Base-by-base conservation (phyloP, 2,113 vertebrate genomes). In the Scalopus aquaticus region DNA sequence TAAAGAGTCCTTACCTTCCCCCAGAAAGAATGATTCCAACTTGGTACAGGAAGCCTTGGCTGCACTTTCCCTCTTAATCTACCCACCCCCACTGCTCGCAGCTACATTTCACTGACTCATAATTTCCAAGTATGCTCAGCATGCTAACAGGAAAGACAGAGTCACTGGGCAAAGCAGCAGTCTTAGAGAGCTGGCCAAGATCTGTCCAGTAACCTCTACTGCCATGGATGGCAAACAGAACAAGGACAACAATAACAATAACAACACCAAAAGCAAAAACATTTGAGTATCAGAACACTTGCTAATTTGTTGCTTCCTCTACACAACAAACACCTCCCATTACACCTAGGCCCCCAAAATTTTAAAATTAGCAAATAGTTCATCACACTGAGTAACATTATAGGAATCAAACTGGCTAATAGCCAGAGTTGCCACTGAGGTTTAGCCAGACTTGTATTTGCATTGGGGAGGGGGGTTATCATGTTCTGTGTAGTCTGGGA, bases 51-150 rank as follows among this genome's bases (percentile, higher is more conserved):
- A 98, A 96, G 67, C 62, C 74, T 97, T 96, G 94, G 80, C 93
- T 95, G 44, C 95, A 70, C 91, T 97, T 96, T 97, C 88, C 49
- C 94, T 97, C 74, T 46, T 60, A 90, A 94, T 95, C 95, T 95
- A 90, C 95, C 96, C 97, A 96, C 95, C 97, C 95, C 96, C 97
- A 96, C 79, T 54, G 95, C 92, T 93, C 80, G 62, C 74, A 76
- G 87, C 96, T 96, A 91, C 96, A 93, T 98, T 96, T 97, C 97
- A 98, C 95, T 98, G 97, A 98, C 97, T 98, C 96, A 85, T 94
- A 97, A 96, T 95, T 98, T 97, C 97, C 97, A 84, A 94, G 97
- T 97, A 97, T 97, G 98, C 96, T 97, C 96, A 93, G 70, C 2
- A 49, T 92, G 88, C n/a, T 92, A 96, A 95, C 79, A 69, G 97